Evolutionary conservation across 2,797 vertebrate genomes (phyloP).

Genomic region (Ibycter americanus): DNA sequence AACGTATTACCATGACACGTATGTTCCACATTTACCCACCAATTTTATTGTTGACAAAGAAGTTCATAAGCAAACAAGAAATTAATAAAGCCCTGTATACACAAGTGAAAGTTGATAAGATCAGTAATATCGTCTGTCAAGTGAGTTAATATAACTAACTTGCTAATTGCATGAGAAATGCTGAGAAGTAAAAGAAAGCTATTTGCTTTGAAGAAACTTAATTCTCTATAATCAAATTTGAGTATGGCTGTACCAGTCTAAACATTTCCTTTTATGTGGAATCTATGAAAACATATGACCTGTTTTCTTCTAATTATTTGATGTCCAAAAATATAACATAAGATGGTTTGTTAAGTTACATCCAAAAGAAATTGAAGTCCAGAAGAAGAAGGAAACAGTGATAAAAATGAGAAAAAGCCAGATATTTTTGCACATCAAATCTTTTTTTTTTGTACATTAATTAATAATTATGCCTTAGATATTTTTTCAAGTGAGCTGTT

Average conservation of each 20-base stretch:
- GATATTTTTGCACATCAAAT: background rate
- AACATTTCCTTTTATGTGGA: background rate
- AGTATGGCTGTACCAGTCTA: background rate
- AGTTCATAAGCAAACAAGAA: slow-evolving; percentile 57
- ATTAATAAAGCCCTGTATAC: slow-evolving; percentile 19
- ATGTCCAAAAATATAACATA: background rate
- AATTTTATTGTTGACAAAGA: slow-evolving; percentile 51
- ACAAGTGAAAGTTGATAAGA: slow-evolving; percentile 44
- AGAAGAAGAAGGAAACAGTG: background rate
- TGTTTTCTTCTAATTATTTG: background rate
- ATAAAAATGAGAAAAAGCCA: background rate
- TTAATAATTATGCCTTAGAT: background rate
- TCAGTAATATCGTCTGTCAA: slow-evolving; percentile 43
- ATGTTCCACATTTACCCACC: slow-evolving; percentile 16
- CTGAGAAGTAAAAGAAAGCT: slow-evolving; percentile 10
- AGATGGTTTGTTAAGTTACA: background rate
- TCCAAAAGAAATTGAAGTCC: too few species aligned
- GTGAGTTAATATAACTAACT: slow-evolving; percentile 42
- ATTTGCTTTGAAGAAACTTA: slow-evolving; percentile 56
- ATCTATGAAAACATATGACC: background rate
- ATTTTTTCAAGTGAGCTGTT: slow-evolving; percentile 36
- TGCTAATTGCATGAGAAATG: slow-evolving; percentile 40
- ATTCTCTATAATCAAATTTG: slow-evolving; percentile 1
- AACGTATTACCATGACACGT: background rate
- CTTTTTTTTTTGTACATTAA: slow-evolving; percentile 16